phyloP scores from a whole-genome alignment of 1,140 invertebrate genomes.

The Pantala flavescens region DNA sequence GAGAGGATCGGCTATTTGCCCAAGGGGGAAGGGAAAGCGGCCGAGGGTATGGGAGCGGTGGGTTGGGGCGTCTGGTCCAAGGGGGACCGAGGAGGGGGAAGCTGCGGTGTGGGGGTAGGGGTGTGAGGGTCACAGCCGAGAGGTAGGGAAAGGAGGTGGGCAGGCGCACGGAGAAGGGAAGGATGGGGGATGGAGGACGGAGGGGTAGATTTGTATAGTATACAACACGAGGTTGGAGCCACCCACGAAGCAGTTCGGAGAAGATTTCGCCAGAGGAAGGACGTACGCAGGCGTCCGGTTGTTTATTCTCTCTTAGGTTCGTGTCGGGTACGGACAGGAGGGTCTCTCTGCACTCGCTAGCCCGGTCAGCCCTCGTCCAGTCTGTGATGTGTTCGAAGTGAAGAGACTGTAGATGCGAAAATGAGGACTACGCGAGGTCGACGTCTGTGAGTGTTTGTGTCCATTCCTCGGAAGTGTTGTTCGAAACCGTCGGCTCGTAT shows the following conservation, averaged over 20 bases:
- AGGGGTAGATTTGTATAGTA: slow-evolving; percentile 5
- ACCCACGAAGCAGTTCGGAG: neutral
- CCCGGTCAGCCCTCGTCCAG: no score
- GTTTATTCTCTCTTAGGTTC: no score
- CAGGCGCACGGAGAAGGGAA: neutral
- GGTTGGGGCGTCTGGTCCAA: neutral
- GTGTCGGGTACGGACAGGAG: no score
- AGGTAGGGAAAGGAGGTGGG: neutral
- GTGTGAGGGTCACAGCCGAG: no score
- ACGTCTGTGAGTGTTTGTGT: no score
- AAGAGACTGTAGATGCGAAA: no score
- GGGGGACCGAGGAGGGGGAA: neutral
- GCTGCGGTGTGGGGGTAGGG: no score
- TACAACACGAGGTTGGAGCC: neutral
- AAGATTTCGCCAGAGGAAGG: neutral
- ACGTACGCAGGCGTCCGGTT: neutral
- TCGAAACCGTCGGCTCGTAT: no score
- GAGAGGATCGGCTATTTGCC: neutral
- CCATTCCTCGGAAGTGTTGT: no score
- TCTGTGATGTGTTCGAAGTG: no score
- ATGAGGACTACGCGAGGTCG: no score
- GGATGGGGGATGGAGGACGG: neutral
- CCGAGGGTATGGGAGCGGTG: neutral
- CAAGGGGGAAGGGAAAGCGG: neutral
- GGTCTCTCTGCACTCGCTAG: no score